A percentile compares a stretch with the other conserved stretches of the same genome.
Conservation (phyloP, 2,888 invertebrate species). For the Helleia helle region DNA sequence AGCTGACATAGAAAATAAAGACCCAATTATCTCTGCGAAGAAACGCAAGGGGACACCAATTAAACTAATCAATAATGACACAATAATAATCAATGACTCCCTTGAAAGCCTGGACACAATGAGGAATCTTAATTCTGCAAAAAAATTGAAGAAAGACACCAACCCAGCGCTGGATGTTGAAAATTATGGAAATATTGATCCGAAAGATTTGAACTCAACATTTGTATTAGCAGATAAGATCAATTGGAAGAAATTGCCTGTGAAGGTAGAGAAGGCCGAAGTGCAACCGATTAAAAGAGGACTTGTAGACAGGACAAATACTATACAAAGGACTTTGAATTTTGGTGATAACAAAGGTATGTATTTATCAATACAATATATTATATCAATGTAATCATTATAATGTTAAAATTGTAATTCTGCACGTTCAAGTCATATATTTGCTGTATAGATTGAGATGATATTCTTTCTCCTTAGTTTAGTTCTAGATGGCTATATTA, state of each 20-base stretch:
- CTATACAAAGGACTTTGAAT: constrained; percentile 36
- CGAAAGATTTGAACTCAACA: constrained; percentile 57
- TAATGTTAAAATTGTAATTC: no score
- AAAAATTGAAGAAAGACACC: constrained; percentile 46
- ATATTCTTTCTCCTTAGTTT: no score
- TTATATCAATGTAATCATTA: no score
- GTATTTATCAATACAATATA: no score
- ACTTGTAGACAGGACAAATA: constrained; percentile 50
- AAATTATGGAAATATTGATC: constrained; percentile 40
- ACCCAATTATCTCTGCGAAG: constrained; percentile 30
- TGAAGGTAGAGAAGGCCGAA: constrained; percentile 27
- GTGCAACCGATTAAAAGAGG: constrained; percentile 36
- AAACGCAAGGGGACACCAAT: constrained; percentile 61
- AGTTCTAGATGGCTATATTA: no score
- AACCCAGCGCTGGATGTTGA: constrained; percentile 33
- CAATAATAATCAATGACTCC: constrained; percentile 59
- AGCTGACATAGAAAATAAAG: constrained; percentile 45
- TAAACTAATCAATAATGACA: constrained; percentile 49
- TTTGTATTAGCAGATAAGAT: constrained; percentile 54
- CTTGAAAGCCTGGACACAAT: constrained; percentile 47
- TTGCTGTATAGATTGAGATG: no score
- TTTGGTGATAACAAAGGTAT: constrained; percentile 47
- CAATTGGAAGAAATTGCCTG: constrained; percentile 37
- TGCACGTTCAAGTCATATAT: no score
- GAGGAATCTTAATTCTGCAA: constrained; percentile 43